These are phyloP conservation scores for Mormyrus proboscirostris DNA, from an alignment of 2,797 vertebrate genomes.

Conservation along the genomic window DNA sequence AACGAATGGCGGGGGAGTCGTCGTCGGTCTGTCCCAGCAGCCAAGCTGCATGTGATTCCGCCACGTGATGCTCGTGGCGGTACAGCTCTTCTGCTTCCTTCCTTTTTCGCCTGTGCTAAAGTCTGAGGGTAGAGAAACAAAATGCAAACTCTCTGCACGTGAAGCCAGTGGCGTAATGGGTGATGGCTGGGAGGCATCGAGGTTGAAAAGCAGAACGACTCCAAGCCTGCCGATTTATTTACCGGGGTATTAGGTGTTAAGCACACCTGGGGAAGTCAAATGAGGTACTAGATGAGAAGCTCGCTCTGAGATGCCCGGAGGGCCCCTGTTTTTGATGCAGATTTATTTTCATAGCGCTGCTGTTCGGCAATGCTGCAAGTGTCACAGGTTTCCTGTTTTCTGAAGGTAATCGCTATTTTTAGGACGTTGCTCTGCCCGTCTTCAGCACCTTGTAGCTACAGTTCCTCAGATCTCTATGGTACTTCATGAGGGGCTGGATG, in stretches of 20 bases:
- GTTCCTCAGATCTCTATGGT: background rate
- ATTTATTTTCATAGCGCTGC: background rate
- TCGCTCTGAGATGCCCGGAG: background rate
- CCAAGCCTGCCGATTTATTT: background rate
- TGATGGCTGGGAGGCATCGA: background rate
- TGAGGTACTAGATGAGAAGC: background rate
- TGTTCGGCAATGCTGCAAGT: background rate
- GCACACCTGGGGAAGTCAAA: background rate
- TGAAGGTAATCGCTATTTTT: conserved; percentile 2
- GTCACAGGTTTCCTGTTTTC: background rate
- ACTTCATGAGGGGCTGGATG: background rate
- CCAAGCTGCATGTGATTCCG: conserved; percentile 37
- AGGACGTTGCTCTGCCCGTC: background rate
- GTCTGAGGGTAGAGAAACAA: no score
- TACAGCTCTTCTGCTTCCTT: background rate
- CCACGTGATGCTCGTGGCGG: conserved; percentile 34
- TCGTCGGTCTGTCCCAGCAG: background rate
- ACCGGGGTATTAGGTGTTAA: background rate
- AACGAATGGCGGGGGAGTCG: background rate
- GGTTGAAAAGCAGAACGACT: background rate
- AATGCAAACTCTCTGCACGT: background rate
- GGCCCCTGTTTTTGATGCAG: background rate
- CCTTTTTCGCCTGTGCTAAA: background rate
- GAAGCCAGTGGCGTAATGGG: background rate
- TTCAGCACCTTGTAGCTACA: background rate